Base-by-base conservation (phyloP, 2,888 invertebrate species). In the Malacosoma neustria region DNA sequence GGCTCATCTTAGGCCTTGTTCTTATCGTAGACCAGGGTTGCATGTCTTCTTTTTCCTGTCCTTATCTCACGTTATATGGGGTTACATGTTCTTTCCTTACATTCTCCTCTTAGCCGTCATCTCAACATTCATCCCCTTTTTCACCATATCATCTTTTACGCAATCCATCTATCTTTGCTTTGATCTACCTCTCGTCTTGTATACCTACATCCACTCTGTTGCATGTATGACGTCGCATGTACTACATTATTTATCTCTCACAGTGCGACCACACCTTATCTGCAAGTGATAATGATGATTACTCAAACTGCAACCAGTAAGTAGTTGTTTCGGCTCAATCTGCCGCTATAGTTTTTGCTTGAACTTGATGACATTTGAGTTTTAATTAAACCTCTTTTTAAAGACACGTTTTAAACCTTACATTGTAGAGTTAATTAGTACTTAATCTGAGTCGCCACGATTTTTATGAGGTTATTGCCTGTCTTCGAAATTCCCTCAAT, bases 261-360 rank as follows among this genome's bases (percentile, higher is more conserved):
- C 40, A 51, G 32, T 36, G 9, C 38, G 43, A 54, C 62, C 61
- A 51, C 40, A 46, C 58, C 36, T 41, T 57, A 55, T 41, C 43
- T 40, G 55, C 65, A 70, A 56, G 67, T 69, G 65, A 64, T 65
- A 68, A 72, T 70, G 65, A 61, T 52, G 49, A 52, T 51, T 2
- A 22, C 22, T 22, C 22, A 9, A 22, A 48, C 48, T 34, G 36
- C 43, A 45, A 41, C 38, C 40, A 40, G 41, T 42, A 39, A 40
- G 38, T 42, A 40, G 40, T 50, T 34, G 32, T n/a, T 45, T 45
- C 52, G 43, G 57, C 51, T 64, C 68, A 72, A 73, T 76, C 77
- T 73, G 70, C 72, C 66, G 67, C 62, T 49, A 45, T 41, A 51
- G 42, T 74, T 79, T 76, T 77, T 75, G 57, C 47, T 49, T 48